Evolutionary conservation across 2,888 invertebrate species (phyloP).

Genomic region (Mayetiola destructor): DNA sequence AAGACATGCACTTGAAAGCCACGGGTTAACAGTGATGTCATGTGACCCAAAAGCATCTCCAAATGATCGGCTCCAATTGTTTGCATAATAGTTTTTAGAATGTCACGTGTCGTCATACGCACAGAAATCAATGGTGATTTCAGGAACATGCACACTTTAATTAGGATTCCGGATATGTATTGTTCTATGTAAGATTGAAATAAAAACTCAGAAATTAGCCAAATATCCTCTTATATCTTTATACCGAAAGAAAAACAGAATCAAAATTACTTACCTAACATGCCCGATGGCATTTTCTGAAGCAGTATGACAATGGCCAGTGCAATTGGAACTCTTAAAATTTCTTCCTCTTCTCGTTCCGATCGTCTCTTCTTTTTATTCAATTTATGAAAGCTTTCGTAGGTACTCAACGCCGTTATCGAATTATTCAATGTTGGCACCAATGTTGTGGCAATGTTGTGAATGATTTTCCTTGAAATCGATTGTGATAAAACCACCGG

Average conservation of each 20-base stretch:
- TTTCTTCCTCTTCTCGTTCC: slow-evolving; percentile 79
- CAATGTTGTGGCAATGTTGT: slow-evolving; percentile 51
- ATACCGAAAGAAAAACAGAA: background rate
- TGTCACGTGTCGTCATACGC: slow-evolving; percentile 69
- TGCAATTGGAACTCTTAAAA: slow-evolving; percentile 80
- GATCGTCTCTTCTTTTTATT: slow-evolving; percentile 52
- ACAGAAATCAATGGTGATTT: slow-evolving; percentile 80
- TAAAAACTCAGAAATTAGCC: background rate
- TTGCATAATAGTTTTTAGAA: slow-evolving; percentile 80
- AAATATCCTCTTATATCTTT: too few species aligned
- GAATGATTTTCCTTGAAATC: slow-evolving; percentile 61
- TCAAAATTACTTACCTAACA: slow-evolving; percentile 34
- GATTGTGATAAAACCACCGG: slow-evolving; percentile 47
- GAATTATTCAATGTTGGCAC: slow-evolving; percentile 66
- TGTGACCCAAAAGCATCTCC: slow-evolving; percentile 59
- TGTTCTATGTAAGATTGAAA: slow-evolving; percentile 33
- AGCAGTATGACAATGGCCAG: slow-evolving; percentile 83
- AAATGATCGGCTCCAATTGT: slow-evolving; percentile 74
- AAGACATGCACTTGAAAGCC: slow-evolving; percentile 93
- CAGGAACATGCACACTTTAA: slow-evolving; percentile 80
- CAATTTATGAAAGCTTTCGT: slow-evolving; percentile 63
- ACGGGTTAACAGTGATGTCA: slow-evolving; percentile 62
- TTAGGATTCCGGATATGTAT: slow-evolving; percentile 69
- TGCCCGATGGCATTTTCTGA: slow-evolving; percentile 64
- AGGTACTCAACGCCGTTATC: slow-evolving; percentile 52